Evolutionary conservation across 2,888 invertebrate genomes (phyloP).

Genomic region (Clusia tigrina): DNA sequence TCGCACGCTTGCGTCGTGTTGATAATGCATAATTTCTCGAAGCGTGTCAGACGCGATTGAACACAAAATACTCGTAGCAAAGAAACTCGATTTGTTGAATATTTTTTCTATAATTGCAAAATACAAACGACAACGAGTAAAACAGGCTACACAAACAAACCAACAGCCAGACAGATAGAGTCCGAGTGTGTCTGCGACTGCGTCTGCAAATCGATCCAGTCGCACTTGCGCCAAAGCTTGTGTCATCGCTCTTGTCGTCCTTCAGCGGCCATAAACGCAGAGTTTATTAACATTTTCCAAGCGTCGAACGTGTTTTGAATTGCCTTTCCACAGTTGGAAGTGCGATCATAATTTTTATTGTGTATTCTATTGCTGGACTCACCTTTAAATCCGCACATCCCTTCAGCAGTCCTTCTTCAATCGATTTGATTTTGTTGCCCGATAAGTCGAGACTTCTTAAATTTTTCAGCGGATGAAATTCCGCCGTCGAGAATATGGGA

Average conservation of each 20-base stretch:
- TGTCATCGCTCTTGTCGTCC: no score
- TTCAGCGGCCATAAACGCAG: no score
- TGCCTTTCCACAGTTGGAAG: no score
- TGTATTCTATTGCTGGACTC: conserved; percentile 42
- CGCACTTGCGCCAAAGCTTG: conserved; percentile 4
- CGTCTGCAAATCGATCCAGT: neutral
- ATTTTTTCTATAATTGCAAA: no score
- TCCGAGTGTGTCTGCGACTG: neutral
- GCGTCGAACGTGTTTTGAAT: neutral
- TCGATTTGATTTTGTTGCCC: conserved; percentile 80
- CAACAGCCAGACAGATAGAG: no score
- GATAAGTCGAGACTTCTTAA: conserved; percentile 80
- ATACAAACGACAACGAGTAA: neutral
- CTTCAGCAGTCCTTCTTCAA: conserved; percentile 87
- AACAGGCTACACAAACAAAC: neutral
- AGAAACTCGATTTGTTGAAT: neutral
- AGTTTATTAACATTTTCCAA: neutral
- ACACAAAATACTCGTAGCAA: neutral
- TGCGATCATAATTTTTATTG: no score
- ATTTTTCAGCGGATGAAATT: conserved; percentile 79
- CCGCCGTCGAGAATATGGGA: conserved; percentile 88
- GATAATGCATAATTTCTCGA: neutral
- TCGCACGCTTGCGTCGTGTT: neutral
- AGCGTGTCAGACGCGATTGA: neutral
- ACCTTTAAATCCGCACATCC: conserved; percentile 81